Evolutionary conservation across 2,888 invertebrate genomes (phyloP).

Genomic region (Polydrusus cervinus): DNA sequence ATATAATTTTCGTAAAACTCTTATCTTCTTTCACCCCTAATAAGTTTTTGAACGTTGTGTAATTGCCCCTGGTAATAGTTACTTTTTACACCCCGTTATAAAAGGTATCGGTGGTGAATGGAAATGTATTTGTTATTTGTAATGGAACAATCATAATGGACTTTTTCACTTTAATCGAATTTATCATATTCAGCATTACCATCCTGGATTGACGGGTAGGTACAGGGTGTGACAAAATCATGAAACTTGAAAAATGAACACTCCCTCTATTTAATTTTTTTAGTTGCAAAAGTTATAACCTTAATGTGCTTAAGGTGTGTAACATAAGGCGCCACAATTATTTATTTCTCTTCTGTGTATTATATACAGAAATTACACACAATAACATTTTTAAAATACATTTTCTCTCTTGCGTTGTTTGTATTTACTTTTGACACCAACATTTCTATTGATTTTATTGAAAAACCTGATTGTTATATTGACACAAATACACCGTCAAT

Average conservation of each 20-base stretch:
- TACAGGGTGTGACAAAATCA: too few species aligned
- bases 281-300: too few species aligned
- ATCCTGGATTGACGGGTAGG: too few species aligned
- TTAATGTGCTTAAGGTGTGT: not conserved
- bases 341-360: not conserved
- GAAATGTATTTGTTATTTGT: conserved; percentile 23
- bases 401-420: conserved; percentile 3
- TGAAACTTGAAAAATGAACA: too few species aligned
- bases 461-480: conserved; percentile 6
- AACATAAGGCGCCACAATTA: not conserved
- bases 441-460: conserved; percentile 16
- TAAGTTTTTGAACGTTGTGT: conserved; percentile 61
- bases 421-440: conserved; percentile 6
- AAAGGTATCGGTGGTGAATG: conserved; percentile 33
- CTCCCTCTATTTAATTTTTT: too few species aligned
- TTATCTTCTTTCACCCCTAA: conserved; percentile 51
- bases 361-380: not conserved
- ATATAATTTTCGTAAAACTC: not conserved
- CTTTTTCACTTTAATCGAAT: too few species aligned
- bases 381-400: not conserved
- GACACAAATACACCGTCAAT: conserved; percentile 9
- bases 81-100: conserved; percentile 38
- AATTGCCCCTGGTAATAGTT: conserved; percentile 55
- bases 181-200: too few species aligned
- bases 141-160: not conserved